These are phyloP conservation scores for Desoria tigrina DNA, from an alignment of 2,888 invertebrate genomes.

Conservation along the genomic window DNA sequence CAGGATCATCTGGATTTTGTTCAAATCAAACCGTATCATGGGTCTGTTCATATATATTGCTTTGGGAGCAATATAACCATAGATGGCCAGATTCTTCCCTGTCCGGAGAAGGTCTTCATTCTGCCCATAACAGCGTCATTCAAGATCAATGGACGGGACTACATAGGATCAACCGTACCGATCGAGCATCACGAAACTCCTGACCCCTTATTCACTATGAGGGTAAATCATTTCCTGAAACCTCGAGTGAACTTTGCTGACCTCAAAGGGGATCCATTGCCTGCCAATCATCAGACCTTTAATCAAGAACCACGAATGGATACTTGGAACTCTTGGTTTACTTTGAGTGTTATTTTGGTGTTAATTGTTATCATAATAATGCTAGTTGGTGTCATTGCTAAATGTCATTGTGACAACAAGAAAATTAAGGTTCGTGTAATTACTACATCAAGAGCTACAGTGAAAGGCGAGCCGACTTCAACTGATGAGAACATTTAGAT, in stretches of 20 bases:
- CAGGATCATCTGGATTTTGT: constrained; percentile 21
- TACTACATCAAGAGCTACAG: not conserved
- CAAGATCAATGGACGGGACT: constrained; percentile 27
- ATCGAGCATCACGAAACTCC: constrained; percentile 7
- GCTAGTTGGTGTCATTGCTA: not conserved
- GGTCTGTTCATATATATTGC: constrained; percentile 9
- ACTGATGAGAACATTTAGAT: not conserved
- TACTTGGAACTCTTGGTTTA: not conserved
- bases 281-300: not conserved
- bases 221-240: constrained; percentile 29
- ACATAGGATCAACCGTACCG: constrained; percentile 9
- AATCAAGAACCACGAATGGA: too few species aligned
- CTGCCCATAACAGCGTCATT: constrained; percentile 25
- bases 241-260: constrained; percentile 8
- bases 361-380: not conserved
- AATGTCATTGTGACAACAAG: not conserved
- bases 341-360: not conserved
- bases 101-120: constrained; percentile 29
- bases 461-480: not conserved
- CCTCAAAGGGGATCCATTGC: not conserved
- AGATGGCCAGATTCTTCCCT: constrained; percentile 8
- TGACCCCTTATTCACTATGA: constrained; percentile 24
- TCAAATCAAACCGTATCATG: constrained; percentile 29
- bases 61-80: constrained; percentile 9
- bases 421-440: not conserved